phyloP scores from a whole-genome alignment of 1,140 invertebrate species.

The Drosophila arizonae region DNA sequence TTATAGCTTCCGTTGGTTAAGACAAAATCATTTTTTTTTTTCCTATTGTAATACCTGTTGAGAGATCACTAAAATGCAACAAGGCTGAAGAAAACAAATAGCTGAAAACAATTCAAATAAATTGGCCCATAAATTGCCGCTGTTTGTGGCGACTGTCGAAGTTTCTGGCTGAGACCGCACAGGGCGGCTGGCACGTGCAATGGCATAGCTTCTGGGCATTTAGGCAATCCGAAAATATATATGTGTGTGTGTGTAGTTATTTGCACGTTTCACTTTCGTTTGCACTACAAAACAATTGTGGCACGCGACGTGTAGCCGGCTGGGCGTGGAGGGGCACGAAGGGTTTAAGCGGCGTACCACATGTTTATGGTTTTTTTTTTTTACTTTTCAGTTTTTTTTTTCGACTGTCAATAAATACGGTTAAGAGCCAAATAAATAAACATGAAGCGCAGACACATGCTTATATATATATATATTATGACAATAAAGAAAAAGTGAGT shows the following conservation, averaged over 20 bases:
- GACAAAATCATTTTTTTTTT: not conserved
- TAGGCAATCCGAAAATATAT: constrained; percentile 23
- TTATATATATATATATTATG: constrained; percentile 33
- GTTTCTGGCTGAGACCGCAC: constrained; percentile 20
- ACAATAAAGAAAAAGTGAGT: constrained; percentile 78
- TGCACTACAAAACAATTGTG: constrained; percentile 19
- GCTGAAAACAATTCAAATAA: constrained; percentile 16
- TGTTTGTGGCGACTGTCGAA: constrained; percentile 19
- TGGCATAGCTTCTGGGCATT: constrained; percentile 32
- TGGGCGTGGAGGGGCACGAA: not conserved
- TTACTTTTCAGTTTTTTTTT: not conserved
- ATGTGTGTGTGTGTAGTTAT: constrained; percentile 51
- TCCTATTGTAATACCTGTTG: not conserved
- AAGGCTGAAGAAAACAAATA: not conserved
- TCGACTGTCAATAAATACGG: constrained; percentile 34
- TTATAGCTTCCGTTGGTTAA: constrained; percentile 2
- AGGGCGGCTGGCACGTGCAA: constrained; percentile 35
- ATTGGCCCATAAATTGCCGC: constrained; percentile 21
- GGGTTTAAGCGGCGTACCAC: not conserved
- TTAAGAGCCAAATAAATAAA: constrained; percentile 58
- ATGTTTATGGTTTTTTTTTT: constrained; percentile 20
- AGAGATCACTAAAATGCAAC: constrained; percentile 3
- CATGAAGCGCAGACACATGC: constrained; percentile 40
- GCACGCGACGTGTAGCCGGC: constrained; percentile 38
- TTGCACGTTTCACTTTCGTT: constrained; percentile 74